Evolutionary conservation across 2,797 vertebrate species (phyloP), one percentile per base, ranked within the genome.

Genomic region (Pyrrhura leucotis): DNA sequence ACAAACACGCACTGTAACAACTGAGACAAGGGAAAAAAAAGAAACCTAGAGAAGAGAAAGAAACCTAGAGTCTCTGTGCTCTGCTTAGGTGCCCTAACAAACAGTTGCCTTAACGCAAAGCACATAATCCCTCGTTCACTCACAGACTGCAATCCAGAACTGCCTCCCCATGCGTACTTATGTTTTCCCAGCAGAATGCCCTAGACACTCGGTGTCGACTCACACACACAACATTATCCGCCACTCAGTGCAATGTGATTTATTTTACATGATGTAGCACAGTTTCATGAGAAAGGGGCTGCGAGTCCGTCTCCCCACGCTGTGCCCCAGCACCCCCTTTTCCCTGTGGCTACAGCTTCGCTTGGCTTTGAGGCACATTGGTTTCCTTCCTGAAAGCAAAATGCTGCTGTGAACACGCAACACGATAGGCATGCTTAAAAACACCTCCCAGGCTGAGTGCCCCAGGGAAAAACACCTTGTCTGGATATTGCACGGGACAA

Each of bases 221-320:
- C 51, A 28, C 5, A 26, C 47, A 33, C 26, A 37, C 22, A 39
- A 67, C 47, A 63, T 22, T 45, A 15, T 21, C 5, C 23, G 29
- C 8, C 8, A 40, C 45, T 51, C 59, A 58, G 8, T 39, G 29
- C 31, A 50, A 22, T 1, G 5, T 12, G 18, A 61, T 56, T 58
- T 67, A 47, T 42, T 63, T 53, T 11, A 29, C 0, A 0, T 37
- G 31, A 51, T 1, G 0, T 7, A 42, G 42, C 37, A 39, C 20
- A 63, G 37, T 31, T 75, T 68, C 73, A 65, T 33, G 14, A 88
- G 58, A 72, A 84, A 31, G 23, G 12, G 39, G 29, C 50, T 59
- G 39, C 0, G 1, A 50, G 28, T 28, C 48, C 29, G 25, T 25
- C 12, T 69, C 9, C 28, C 66, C 37, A 18, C 0, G 0, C 11